Percentiles rank a stretch among this genome's conserved stretches.
Conservation (phyloP, 2,888 invertebrate genomes). For the Trypoxylon attenuatum region DNA sequence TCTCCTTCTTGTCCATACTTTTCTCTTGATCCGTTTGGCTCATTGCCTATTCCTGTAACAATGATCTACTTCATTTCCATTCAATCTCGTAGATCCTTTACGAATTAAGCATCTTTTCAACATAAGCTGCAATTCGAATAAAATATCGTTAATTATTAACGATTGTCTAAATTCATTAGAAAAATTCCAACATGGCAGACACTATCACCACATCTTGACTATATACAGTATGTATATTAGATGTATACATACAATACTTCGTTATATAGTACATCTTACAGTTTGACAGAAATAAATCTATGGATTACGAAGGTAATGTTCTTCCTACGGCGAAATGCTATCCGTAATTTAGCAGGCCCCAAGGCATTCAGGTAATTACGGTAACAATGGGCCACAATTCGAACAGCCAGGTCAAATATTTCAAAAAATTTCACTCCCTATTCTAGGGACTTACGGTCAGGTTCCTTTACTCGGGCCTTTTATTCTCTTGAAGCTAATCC, state of each 20-base stretch:
- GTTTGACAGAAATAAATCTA: too few species aligned
- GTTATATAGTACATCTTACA: too few species aligned
- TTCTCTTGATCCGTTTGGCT: conserved; percentile 56
- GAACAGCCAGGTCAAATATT: neutral
- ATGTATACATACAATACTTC: too few species aligned
- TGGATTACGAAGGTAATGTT: neutral
- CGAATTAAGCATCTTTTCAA: too few species aligned
- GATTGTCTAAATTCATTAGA: too few species aligned
- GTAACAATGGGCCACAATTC: neutral
- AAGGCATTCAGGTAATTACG: neutral
- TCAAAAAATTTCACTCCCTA: neutral
- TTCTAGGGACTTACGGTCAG: neutral
- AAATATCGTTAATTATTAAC: too few species aligned
- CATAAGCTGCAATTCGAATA: too few species aligned
- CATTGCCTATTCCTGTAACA: conserved; percentile 31
- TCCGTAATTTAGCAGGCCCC: neutral
- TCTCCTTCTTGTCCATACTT: conserved; percentile 72
- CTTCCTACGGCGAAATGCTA: neutral
- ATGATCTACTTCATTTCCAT: too few species aligned
- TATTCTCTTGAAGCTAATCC: neutral
- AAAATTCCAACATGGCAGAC: too few species aligned
- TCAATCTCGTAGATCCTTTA: too few species aligned
- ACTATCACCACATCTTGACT: too few species aligned
- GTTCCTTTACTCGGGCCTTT: neutral
- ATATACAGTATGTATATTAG: too few species aligned